These are phyloP conservation scores for Latrodectus elegans DNA, from an alignment of 2,888 invertebrate species.

Conservation along the genomic window DNA sequence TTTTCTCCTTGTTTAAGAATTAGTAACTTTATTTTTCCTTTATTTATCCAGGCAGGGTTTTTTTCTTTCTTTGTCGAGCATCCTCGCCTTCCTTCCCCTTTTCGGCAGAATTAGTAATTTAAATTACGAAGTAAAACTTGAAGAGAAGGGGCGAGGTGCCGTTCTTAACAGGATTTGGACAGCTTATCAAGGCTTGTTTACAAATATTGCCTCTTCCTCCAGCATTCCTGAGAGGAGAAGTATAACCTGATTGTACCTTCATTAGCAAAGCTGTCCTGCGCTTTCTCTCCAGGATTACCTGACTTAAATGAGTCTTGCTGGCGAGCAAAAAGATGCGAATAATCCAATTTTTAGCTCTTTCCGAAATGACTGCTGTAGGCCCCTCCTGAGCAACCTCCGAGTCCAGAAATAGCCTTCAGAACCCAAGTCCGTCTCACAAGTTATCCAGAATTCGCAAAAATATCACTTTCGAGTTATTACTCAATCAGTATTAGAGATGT, in stretches of 20 bases:
- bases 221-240: conserved; percentile 46
- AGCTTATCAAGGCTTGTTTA: conserved; percentile 70
- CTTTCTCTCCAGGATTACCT: conserved; percentile 59
- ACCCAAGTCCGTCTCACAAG: no score
- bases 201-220: conserved; percentile 64
- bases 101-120: conserved; percentile 69
- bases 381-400: neutral
- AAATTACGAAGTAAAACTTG: conserved; percentile 68
- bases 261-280: conserved; percentile 61
- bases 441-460: neutral
- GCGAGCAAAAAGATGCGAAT: conserved; percentile 61
- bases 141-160: conserved; percentile 49
- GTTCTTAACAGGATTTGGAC: conserved; percentile 69
- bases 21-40: conserved; percentile 69
- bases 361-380: conserved; percentile 44
- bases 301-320: conserved; percentile 67
- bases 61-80: conserved; percentile 10
- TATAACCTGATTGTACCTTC: conserved; percentile 68
- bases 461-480: neutral
- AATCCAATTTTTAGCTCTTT: conserved; percentile 69
- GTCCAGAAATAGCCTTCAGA: no score
- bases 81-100: conserved; percentile 52
- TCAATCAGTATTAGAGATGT: neutral
- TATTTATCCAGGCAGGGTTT: conserved; percentile 47
- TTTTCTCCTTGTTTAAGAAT: conserved; percentile 69